Base-by-base conservation (phyloP, 2,113 vertebrate species). In the Geococcyx californianus region DNA sequence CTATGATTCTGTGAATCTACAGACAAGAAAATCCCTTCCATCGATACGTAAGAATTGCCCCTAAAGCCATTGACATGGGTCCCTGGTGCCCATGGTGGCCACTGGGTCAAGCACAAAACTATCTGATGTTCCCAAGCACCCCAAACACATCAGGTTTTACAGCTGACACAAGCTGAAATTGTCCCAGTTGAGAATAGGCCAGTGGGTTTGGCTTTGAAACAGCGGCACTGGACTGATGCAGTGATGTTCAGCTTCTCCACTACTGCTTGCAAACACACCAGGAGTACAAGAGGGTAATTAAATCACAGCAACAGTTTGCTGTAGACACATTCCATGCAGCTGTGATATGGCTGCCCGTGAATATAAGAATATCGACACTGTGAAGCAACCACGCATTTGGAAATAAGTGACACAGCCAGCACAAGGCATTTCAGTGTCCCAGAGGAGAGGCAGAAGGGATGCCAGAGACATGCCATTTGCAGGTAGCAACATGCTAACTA, bases 211-310 rank as follows among this genome's bases (percentile, higher is more conserved):
- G 6, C 29, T 92, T 62, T 13, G 3, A 64, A 84, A 28, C 4
- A 0, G 26, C 56, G 31, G 33, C 0, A 0, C 44, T 55, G 33
- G 21, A 8, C 26, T 44, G 72, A 44, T 24, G 49, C 44, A 6
- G 16, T 44, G 84, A 62, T 34, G 42, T 47, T 91, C 19, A 31
- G 21, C 74, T 83, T 90, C 67, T 18, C 29, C 33, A 49, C 5
- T 0, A 0, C 63, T 67, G 68, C 84, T 95, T 80, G 86, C 31
- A 88, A 93, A 69, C 16, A 31, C 20, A 1, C 29, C 42, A 4
- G 58, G 63, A 85, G 69, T 95, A 38, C 47, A 51, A 86, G 21
- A 59, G 21, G 16, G 56, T 47, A 20, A 72, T 92, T 70, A 88
- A 85, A 60, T 90, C 85, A 70, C 0, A 0, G 47, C 47, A 91